Evolutionary conservation across 2,888 invertebrate species (phyloP), one percentile per base, ranked within the genome.

Genomic region (Nymphalis c-album): DNA sequence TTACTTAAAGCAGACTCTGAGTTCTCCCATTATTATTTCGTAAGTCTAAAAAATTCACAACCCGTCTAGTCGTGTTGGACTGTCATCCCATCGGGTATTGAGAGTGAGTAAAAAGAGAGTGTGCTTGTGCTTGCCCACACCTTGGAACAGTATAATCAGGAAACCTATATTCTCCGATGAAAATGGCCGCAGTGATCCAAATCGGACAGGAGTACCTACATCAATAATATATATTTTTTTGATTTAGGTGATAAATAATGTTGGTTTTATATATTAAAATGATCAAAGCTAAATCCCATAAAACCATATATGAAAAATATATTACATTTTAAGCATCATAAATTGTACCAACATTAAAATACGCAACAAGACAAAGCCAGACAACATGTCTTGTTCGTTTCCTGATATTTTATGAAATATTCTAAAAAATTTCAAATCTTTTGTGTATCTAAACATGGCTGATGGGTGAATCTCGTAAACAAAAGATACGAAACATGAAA

Each of bases 381-480:
- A 26, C 26, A 26, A 26, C 20, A 22, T 22, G 6, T 1, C 7
- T 7, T 17, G 3, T 20, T 13, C 18, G 18, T 18, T 57, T 35
- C 7, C 18, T 5, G 35, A 57, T 8, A 58, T 60, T 7, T 67
- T 13, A 31, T n/a, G 46, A 17, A 60, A 67, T 63, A 67, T 62
- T 31, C 57, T 63, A 64, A 31, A 64, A 40, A 67, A 18, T 50
- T 47, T 51, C 53, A 40, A 62, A 61, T 47, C 48, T 50, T 64
- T 63, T 63, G 57, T 57, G 7, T 20, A 47, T 57, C 47, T 55
- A 68, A 68, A 68, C 63, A 68, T n/a, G 35, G 22, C 63, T 68
- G 69, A 71, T 59, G 59, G 66, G 60, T 50, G 60, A 65, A 69
- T 65, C 55, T 60, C 64, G 47, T 66, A 74, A 71, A 71, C 61